Evolutionary conservation across 2,797 vertebrate species (phyloP), one percentile per base, ranked within the genome.

Genomic region (Urophycis tenuis): DNA sequence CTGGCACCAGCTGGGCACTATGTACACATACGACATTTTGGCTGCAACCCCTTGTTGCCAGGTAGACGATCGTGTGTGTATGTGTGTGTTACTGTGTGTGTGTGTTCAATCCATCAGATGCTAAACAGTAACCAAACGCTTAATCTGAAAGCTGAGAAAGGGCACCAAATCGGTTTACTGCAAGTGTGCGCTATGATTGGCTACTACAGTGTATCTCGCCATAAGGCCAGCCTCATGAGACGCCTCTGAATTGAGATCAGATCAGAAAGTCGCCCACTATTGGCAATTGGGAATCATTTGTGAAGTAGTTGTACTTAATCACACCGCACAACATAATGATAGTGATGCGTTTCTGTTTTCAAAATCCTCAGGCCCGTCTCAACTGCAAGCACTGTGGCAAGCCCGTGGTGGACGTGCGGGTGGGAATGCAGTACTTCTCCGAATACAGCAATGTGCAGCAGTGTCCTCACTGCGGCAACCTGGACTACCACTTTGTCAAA

Each of bases 401-500:
- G 91, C 96, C 98, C 0, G 97, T 99, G 87, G 95, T 99, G 89
- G 98, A 99, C 69, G 98, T 99, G 45, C 95, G 96, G 75, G 94
- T 99, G 22, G 98, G 98, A 78, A 99, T 99, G 98, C 98, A 98
- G 94, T 99, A 98, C 94, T 99, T 99, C 92, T 99, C 98, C 0
- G 98, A 99, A 89, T 99, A 99, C 95, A 99, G 98, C 91, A 99
- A 99, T 45, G 98, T 99, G 85, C 98, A 99, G 92, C 98, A 99
- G 91, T 99, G 98, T 85, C 98, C 98, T 73, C 98, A 99, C 93
- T 99, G 98, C 82, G 98, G 98, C 84, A 99, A 99, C 91, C 93
- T 99, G 94, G 98, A 99, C 95, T 99, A 99, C 94, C 98, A 99
- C 91, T 99, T 99, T 77, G 97, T 99, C 89, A 99, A 99, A 94